Percentiles rank a stretch among this genome's conserved stretches.
Conservation (phyloP, 2,888 invertebrate genomes). For the Drosophila incognita region DNA sequence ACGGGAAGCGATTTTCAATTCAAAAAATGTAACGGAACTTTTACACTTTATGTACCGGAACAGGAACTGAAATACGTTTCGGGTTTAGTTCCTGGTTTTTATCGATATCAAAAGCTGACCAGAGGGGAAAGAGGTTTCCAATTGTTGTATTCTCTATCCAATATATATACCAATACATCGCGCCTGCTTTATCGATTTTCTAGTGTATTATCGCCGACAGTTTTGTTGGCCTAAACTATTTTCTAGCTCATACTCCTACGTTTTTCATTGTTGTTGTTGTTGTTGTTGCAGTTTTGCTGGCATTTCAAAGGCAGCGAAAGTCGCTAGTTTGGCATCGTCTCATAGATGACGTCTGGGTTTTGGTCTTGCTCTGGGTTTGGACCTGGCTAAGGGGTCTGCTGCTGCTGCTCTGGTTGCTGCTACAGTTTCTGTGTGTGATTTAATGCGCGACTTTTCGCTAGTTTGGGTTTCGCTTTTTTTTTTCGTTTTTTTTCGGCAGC, state of each 20-base stretch:
- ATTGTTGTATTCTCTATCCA: no score
- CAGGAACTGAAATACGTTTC: no score
- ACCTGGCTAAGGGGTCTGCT: slow-evolving; percentile 6
- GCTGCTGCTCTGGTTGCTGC: slow-evolving; percentile 36
- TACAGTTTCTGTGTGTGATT: slow-evolving; percentile 77
- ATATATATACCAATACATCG: background rate
- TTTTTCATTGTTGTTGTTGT: slow-evolving; percentile 12
- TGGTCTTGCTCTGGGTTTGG: slow-evolving; percentile 13
- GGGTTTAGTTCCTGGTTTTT: no score
- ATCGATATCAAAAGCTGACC: no score
- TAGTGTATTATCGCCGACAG: slow-evolving; percentile 20
- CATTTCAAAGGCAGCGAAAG: slow-evolving; percentile 63
- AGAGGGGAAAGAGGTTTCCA: no score
- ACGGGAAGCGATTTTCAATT: no score
- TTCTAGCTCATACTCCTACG: slow-evolving; percentile 24
- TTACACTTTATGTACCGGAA: no score
- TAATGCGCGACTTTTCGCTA: slow-evolving; percentile 72
- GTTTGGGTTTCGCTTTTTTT: slow-evolving; percentile 8
- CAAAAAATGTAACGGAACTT: no score
- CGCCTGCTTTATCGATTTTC: background rate
- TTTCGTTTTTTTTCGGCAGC: slow-evolving; percentile 49
- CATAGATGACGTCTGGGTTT: slow-evolving; percentile 38
- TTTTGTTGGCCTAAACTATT: background rate
- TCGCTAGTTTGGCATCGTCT: slow-evolving; percentile 32
- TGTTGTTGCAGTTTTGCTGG: slow-evolving; percentile 14